Evolutionary conservation across 2,888 invertebrate genomes (phyloP), one percentile per base, ranked within the genome.

Genomic region (Thera britannica): DNA sequence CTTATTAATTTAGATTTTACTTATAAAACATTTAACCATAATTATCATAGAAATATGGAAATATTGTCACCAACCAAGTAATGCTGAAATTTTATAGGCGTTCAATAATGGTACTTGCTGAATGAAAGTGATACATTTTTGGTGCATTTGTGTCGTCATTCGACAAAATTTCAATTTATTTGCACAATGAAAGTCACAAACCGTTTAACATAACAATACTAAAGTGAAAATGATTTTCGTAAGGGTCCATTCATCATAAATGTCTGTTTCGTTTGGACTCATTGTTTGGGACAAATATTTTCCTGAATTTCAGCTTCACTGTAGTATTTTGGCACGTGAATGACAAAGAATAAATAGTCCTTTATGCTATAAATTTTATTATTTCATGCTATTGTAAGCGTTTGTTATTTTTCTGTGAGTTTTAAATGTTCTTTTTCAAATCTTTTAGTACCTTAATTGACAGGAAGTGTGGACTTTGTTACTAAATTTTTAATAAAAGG

Each of bases 151-250:
- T 44, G 60, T 36, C 49, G 41, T 61, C 57, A 70, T 62, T 62
- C 67, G 68, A 64, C 60, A 58, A 70, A 68, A 68, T 48, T 68
- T 64, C 60, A 75, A 71, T 73, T 71, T 65, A 72, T 71, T 68
- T 58, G 23, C 62, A 72, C 73, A 75, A 72, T 68, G 67, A 69
- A 68, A 23, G 75, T 75, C 75, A 65, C 68, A 68, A 73, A 73
- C 74, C 73, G 72, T 73, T 56, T 56, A 57, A 44, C 52, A 71
- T 68, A 65, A 72, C 70, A 74, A 70, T 68, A 64, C 68, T 44
- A 65, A 71, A 65, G 65, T 49, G 71, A 56, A 58, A 69, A 72
- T 71, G 58, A 71, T 72, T 72, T 65, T 68, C 62, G 62, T 65
- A 56, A 56, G 61, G 55, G 69, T 70, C 68, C 68, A 69, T 73